Evolutionary conservation across 1,140 invertebrate species (phyloP), one percentile per base, ranked within the genome.

Genomic region (Melanaphis sacchari): DNA sequence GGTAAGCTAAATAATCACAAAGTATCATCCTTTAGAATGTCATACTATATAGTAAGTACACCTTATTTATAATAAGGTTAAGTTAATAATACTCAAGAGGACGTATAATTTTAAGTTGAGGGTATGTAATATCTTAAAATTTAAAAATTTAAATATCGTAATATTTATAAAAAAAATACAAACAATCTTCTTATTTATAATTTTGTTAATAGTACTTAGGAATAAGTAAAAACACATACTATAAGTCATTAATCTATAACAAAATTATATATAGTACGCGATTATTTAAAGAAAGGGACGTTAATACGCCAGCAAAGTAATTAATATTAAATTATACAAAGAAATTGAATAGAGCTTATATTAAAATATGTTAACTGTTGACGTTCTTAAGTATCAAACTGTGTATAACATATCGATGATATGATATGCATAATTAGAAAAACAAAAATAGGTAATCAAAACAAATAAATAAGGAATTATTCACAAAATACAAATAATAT

Each of bases 401-500:
- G n/a, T 89, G 31, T 40, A 54, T 38, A n/a, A 26, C 52, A 52
- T 89, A 89, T 38, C 22, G 46, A 89, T 89, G 24, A 24, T 31
- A 49, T 36, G 21, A 36, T 52, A 8, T 38, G 5, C n/a, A 54
- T 40, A 1, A 40, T 54, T 38, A 89, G 15, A 52, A 36, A 36
- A 54, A 66, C 59, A 59, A 59, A 0, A 31, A 59, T 11, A 49
- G 46, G 46, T 49, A 9, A 76, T n/a, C 59, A 36, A n/a, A 6
- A 76, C 11, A 76, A 21, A 36, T 76, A 76, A 76, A 76, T n/a
- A n/a, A 87, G n/a, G 18, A 87, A 87, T 18, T 31, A n/a, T 26
- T 52, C 11, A 87, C 49, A 87, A n/a, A 87, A 87, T 87, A 88
- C 22, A 89, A 89, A 54, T 52, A 89, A 26, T 89, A 52, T 24